Evolutionary conservation across 2,113 vertebrate species (phyloP).

Genomic region (Neodon shergylaensis): DNA sequence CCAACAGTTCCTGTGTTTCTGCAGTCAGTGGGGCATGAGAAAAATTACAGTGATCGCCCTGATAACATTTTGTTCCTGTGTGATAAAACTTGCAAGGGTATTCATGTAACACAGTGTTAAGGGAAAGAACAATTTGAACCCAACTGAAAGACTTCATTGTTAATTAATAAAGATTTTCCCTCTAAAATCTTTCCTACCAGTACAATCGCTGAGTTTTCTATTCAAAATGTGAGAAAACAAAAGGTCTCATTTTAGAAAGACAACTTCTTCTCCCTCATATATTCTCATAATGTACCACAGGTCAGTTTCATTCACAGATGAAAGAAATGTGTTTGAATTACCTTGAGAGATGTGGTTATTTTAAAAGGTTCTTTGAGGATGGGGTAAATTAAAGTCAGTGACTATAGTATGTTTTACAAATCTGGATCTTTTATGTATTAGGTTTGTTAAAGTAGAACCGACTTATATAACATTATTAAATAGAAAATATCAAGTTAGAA

Average conservation of each 20-base stretch:
- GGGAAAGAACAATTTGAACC: slow-evolving; percentile 76
- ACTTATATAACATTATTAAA: neutral
- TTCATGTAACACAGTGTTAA: slow-evolving; percentile 93
- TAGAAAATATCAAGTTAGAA: neutral
- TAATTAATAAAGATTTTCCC: slow-evolving; percentile 43
- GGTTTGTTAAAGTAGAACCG: slow-evolving; percentile 21
- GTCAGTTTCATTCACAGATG: neutral
- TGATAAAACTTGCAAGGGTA: slow-evolving; percentile 99
- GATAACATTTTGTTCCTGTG: slow-evolving; percentile 97
- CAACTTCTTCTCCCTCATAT: neutral
- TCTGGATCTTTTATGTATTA: neutral
- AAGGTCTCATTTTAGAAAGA: slow-evolving; percentile 38
- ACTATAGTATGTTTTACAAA: neutral
- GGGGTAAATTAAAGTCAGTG: neutral
- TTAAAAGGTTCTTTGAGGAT: neutral
- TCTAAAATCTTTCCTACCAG: slow-evolving; percentile 3
- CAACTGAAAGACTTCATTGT: slow-evolving; percentile 10
- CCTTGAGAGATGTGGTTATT: slow-evolving; percentile 41
- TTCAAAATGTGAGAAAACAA: slow-evolving; percentile 11
- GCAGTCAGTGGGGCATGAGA: slow-evolving; percentile 95
- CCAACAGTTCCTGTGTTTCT: slow-evolving; percentile 93
- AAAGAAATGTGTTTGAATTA: neutral
- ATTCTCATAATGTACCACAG: neutral
- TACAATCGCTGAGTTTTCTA: neutral
- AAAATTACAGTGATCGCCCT: slow-evolving; percentile 98